Percentiles rank a stretch among this genome's conserved stretches.
Evolutionary conservation across 2,797 vertebrate species (phyloP).

Genomic region (Thripadectes ignobilis): DNA sequence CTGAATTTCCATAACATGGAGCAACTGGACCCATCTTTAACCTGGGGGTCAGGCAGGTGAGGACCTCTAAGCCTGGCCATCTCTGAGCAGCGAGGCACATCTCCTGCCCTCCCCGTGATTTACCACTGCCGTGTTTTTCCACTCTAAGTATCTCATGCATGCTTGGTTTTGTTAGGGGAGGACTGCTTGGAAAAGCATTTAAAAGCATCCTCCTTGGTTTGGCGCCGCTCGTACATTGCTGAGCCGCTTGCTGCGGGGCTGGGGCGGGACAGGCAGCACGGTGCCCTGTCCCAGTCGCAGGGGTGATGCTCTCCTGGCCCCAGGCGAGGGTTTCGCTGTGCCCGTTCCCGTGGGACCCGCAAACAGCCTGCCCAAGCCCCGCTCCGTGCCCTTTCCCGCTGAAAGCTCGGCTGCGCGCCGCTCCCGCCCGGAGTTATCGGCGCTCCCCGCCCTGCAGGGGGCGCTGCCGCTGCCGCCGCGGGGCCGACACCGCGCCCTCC

Average conservation of each 20-base stretch:
- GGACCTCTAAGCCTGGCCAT: neutral
- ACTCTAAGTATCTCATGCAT: neutral
- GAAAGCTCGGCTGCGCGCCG: neutral
- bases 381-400: too few species aligned
- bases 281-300: too few species aligned
- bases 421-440: neutral
- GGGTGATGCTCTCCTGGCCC: neutral
- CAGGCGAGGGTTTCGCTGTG: neutral
- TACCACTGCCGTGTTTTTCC: neutral
- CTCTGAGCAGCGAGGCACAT: neutral
- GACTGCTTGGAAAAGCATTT: neutral
- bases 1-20: accelerated
- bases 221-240: accelerated
- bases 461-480: neutral
- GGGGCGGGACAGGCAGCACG: accelerated
- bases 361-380: neutral
- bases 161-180: neutral
- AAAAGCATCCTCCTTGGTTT: neutral
- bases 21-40: neutral
- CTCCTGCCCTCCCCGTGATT: neutral
- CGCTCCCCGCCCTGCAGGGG: neutral
- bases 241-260: neutral
- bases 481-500: conserved; percentile 65
- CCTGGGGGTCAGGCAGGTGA: neutral
- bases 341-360: neutral